Evolutionary conservation across 2,888 invertebrate genomes (phyloP), one percentile per base, ranked within the genome.

Genomic region (Beris chalybata): DNA sequence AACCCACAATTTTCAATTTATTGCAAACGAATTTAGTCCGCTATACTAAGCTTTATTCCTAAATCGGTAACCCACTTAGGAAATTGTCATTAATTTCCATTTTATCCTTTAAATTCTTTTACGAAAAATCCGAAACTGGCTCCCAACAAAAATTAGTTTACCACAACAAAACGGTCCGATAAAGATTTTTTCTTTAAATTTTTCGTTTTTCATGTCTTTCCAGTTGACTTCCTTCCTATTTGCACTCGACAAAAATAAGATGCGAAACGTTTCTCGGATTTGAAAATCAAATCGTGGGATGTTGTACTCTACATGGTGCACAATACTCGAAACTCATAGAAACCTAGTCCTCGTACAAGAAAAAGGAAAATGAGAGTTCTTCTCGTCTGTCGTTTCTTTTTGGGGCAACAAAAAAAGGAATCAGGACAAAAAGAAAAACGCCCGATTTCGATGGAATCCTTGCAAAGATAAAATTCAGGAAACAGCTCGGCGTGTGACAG

Each of bases 401-500:
- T 9, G 9, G 38, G 9, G 9, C 38, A 9, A 38, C 9, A 38
- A 38, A 38, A 38, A 22, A 48, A 48, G 48, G 48, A 53, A 53
- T 12, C 12, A 53, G 5, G 30, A n/a, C n/a, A 53, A 53, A 31
- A 30, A 31, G 31, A 30, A 31, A 30, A 22, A 53, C 29, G 43
- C 38, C 50, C 11, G 50, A 59, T 32, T 12, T 50, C 31, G 32
- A 29, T 13, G 15, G 32, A 59, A 47, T 48, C 15, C 32, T 32
- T 52, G 50, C 7, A 22, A 43, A 65, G 56, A 57, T 55, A 65
- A 65, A 56, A 57, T 65, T 56, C 65, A 65, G 65, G 65, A 65
- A 65, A 65, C 65, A 65, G 57, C 65, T 57, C 65, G 56, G 56
- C 65, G 43, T 65, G 65, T 57, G 52, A 61, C 61, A 61, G 22